Conservation (phyloP, 2,888 invertebrate genomes). For the Lamellibrachia columna region DNA sequence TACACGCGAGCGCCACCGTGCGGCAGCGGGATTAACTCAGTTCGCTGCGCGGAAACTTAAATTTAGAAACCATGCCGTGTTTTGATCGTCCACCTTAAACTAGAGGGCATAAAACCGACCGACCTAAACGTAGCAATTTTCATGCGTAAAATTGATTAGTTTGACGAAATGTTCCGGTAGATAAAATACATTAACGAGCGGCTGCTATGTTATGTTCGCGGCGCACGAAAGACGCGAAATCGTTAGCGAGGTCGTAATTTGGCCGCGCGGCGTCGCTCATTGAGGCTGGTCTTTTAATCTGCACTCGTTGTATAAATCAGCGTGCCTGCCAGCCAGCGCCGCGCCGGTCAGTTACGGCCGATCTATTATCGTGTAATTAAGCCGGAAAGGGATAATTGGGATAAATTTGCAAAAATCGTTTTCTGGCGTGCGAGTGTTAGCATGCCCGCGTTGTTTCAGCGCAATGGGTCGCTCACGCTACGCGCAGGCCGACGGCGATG, state of each 20-base stretch:
- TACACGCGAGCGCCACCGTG: not conserved
- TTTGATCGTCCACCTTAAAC: not conserved
- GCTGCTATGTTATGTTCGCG: not conserved
- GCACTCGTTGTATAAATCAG: slow-evolving; percentile 3
- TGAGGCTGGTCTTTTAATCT: slow-evolving; percentile 2
- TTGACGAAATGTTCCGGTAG: slow-evolving; percentile 9
- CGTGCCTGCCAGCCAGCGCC: not conserved
- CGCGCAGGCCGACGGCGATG: not conserved
- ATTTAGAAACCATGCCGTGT: slow-evolving; percentile 7
- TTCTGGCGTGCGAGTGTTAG: not conserved
- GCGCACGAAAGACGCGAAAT: slow-evolving; percentile 7
- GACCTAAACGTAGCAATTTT: slow-evolving; percentile 16
- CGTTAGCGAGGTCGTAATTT: slow-evolving; percentile 6
- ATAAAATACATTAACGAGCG: slow-evolving; percentile 4
- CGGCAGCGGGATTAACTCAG: not conserved
- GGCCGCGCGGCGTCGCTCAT: not conserved
- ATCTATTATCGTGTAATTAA: slow-evolving; percentile 12
- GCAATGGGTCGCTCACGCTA: not conserved
- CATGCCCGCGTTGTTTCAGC: not conserved
- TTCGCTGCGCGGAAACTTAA: not conserved
- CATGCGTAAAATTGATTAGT: slow-evolving; percentile 16
- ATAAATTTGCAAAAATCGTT: not conserved
- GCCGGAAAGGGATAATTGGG: slow-evolving; percentile 11
- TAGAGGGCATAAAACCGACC: slow-evolving; percentile 8
- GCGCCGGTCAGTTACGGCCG: not conserved